Base-by-base conservation (phyloP, 2,113 vertebrate genomes). In the Chaenocephalus aceratus region DNA sequence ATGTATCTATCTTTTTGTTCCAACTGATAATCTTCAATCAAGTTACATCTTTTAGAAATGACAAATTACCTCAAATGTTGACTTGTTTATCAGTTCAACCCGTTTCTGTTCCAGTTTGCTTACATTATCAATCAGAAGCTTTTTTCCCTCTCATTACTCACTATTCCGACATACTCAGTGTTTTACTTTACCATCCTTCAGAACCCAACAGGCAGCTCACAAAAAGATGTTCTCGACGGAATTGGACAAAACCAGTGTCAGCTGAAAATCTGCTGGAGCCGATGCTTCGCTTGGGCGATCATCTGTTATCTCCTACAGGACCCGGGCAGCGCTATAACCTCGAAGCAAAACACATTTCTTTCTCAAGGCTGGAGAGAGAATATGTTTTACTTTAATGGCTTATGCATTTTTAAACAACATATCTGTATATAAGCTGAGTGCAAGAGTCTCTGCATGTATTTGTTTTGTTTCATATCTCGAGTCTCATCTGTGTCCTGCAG, bases 371-470 rank as follows among this genome's bases (percentile, higher is more conserved):
- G 10, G 46, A 58, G 30, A 87, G 83, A 53, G 64, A 84, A 73
- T 56, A 58, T 88, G 83, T 80, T 75, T 91, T 73, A 68, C 87
- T 91, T 89, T 85, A 91, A 91, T 84, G 80, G 79, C 69, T 80
- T 21, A 87, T 91, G 54, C 60, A 92, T 91, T 89, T 91, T 93
- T 91, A 85, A 89, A 66, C 63, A 74, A 48, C 44, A 79, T 11
- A 51, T 62, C 77, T 79, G 3, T 30, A 30, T 30, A 4, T 62
- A 64, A 71, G 57, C 65, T 44, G 41, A 63, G 68, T 65, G 59
- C 59, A 81, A 69, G 53, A 70, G 53, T 62, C 21, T 75, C 41
- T 8, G 11, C 64, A 71, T 68, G 48, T 72, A 11, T 78, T 56
- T 54, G 1, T 65, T 65, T 62, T 45, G 49, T 69, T 80, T 52